phyloP scores from a whole-genome alignment of 1,140 invertebrate species.

The Metopolophium dirhodum region DNA sequence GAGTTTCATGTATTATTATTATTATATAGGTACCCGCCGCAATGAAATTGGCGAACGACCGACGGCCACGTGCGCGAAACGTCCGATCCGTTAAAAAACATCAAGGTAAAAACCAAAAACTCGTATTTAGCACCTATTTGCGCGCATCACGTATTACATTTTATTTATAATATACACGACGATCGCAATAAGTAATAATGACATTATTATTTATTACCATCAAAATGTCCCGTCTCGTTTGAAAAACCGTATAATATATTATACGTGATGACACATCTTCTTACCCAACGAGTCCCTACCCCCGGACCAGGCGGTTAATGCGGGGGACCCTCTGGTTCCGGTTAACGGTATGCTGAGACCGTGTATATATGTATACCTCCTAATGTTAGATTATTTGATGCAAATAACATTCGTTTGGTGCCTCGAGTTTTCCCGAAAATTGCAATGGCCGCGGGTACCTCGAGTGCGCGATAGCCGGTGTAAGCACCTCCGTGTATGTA shows the following conservation, averaged over 20 bases:
- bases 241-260: not conserved
- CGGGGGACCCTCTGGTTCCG: conserved; percentile 14
- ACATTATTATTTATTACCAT: not conserved
- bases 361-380: not conserved
- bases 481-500: not conserved
- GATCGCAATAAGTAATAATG: not conserved
- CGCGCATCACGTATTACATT: no score
- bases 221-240: not conserved
- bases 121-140: not conserved
- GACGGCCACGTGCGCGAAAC: not conserved
- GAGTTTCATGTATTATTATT: not conserved
- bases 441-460: not conserved
- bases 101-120: conserved; percentile 4
- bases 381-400: not conserved
- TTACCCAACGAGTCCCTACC: not conserved
- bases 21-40: no score
- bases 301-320: no score
- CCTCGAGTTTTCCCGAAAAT: not conserved
- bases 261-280: not conserved
- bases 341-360: conserved; percentile 32
- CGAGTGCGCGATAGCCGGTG: not conserved
- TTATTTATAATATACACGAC: not conserved
- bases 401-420: not conserved
- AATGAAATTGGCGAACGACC: not conserved
- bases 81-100: not conserved